A percentile compares a stretch with the other conserved stretches of the same genome.
Evolutionary conservation across 2,113 vertebrate genomes (phyloP).

Genomic region (Guaruba guarouba): DNA sequence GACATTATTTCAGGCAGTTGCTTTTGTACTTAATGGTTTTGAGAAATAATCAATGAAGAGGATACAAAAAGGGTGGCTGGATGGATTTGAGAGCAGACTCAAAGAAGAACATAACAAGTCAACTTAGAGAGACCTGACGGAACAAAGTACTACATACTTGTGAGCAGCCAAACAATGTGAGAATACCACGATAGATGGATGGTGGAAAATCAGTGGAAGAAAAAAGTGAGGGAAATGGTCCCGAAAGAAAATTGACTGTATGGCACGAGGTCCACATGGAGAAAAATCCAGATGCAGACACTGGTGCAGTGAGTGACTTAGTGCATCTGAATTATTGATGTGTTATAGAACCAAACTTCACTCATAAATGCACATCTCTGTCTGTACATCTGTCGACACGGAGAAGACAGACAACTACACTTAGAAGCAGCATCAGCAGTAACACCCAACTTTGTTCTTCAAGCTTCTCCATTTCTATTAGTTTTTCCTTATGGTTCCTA

Average conservation of each 20-base stretch:
- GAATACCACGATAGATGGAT: not conserved
- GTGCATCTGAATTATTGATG: not conserved
- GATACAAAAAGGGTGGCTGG: not conserved
- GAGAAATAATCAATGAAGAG: not conserved
- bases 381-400: not conserved
- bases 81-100: not conserved
- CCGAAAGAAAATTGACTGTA: not conserved
- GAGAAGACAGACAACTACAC: not conserved
- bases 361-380: not conserved
- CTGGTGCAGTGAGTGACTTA: not conserved
- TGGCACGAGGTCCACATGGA: not conserved
- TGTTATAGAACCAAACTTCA: not conserved
- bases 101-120: not conserved
- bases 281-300: not conserved
- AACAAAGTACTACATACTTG: not conserved
- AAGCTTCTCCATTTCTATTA: not conserved
- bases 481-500: not conserved
- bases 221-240: not conserved
- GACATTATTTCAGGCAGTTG: not conserved
- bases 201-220: not conserved
- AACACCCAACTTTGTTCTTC: not conserved
- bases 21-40: not conserved
- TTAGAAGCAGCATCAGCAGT: not conserved
- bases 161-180: not conserved
- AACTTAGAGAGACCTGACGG: not conserved